A percentile compares a stretch with the other conserved stretches of the same genome.
phyloP scores from a whole-genome alignment of 2,797 vertebrate genomes.

The Argentina silus region DNA sequence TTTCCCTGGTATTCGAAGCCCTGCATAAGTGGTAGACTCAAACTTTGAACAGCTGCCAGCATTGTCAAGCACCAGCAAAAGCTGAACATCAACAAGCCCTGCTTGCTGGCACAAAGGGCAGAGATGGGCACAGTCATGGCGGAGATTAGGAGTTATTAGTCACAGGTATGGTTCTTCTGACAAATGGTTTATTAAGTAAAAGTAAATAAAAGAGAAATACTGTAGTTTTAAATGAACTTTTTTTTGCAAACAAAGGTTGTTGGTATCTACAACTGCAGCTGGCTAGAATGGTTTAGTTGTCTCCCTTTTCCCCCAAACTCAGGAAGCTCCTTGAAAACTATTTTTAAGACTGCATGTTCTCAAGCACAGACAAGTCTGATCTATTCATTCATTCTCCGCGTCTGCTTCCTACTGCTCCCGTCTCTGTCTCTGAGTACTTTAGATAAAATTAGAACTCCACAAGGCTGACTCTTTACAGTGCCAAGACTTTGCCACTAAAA shows the following conservation, averaged over 20 bases:
- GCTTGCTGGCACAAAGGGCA: constrained; percentile 44
- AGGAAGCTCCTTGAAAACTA: constrained; percentile 30
- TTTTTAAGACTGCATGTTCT: constrained; percentile 30
- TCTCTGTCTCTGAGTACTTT: background rate
- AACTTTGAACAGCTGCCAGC: constrained; percentile 65
- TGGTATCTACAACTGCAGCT: constrained; percentile 17
- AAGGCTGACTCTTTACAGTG: constrained; percentile 21
- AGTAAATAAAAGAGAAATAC: constrained; percentile 10
- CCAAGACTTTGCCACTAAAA: constrained; percentile 32
- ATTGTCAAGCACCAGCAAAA: constrained; percentile 63
- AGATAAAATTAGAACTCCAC: constrained; percentile 24
- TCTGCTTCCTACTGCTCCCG: constrained; percentile 22
- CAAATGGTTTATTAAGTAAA: constrained; percentile 55
- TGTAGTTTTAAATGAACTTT: constrained; percentile 25
- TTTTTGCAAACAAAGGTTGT: constrained; percentile 8
- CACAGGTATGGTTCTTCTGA: constrained; percentile 52
- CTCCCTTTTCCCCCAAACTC: constrained; percentile 5
- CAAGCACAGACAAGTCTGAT: constrained; percentile 26
- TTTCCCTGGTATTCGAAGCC: constrained; percentile 36
- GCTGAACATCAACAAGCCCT: constrained; percentile 57
- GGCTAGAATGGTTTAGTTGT: constrained; percentile 11
- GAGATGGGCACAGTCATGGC: constrained; percentile 47
- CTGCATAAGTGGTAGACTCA: constrained; percentile 45
- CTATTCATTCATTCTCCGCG: constrained; percentile 24
- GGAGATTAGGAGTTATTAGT: constrained; percentile 61